Evolutionary conservation across 2,113 vertebrate species (phyloP), one percentile per base, ranked within the genome.

Genomic region (Conger conger): DNA sequence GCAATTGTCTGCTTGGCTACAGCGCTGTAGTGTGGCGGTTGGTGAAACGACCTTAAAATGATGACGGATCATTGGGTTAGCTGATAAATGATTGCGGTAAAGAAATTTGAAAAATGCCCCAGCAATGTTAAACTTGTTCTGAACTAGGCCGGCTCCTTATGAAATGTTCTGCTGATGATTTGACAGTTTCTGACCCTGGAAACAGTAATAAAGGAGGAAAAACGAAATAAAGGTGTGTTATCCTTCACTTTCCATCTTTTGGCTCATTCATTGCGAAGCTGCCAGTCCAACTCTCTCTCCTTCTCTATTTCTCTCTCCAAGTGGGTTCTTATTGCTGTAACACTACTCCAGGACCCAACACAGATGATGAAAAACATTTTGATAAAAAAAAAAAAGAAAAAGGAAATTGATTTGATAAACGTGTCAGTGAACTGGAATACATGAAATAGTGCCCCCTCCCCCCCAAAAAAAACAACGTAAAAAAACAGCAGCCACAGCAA

Each of bases 41-140:
- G 38, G 40, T 76, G 81, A 82, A n/a, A 76, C 63, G 9, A 7
- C 40, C n/a, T 35, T 20, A 45, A 83, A 17, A 76, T 20, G 38
- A 76, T 76, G 82, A 83, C 60, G n/a, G 60, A 83, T 83, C 60
- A 73, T 35, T 83, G 60, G 37, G 38, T 37, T 83, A 27, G 38
- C 60, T 42, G 82, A 73, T 42, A 37, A 83, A 76, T 83, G n/a
- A 23, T 27, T 2, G 18, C 20, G 57, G 57, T 23, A 27, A 63
- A 23, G 18, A 23, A 63, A 27, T 63, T 63, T 63, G 57, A 63
- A 63, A 63, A 63, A 63, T 6, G 23, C 57, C 57, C 18, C 1
- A 63, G 57, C 57, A 63, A 63, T 63, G 6, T 63, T 27, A 27
- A 63, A 63, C 2, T 2, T 63, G 57, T 63, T 63, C 57, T 6